Evolutionary conservation across 2,888 invertebrate genomes (phyloP).

Genomic region (Stenodema calcarata): DNA sequence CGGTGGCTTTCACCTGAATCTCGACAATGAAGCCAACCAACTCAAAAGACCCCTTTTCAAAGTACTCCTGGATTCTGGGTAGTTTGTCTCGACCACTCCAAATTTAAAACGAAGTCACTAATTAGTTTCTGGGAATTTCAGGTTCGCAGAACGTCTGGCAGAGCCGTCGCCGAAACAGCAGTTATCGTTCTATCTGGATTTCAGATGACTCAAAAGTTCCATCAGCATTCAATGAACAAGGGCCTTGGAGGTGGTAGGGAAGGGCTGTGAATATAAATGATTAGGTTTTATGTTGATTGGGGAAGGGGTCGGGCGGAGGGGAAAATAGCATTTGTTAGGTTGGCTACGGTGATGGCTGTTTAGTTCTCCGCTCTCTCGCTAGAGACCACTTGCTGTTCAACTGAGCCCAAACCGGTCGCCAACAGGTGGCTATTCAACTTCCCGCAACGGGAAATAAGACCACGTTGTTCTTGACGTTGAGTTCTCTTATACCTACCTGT

Average conservation of each 20-base stretch:
- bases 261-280: background rate
- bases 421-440: no score
- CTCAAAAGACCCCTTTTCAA: background rate
- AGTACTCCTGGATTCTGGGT: background rate
- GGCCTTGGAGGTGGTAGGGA: background rate
- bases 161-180: background rate
- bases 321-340: background rate
- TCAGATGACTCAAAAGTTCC: background rate
- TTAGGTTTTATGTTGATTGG: background rate
- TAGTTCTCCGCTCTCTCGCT: no score
- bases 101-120: background rate
- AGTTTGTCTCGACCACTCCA: background rate
- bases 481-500: no score
- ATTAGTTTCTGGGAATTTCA: background rate
- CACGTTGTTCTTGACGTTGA: no score
- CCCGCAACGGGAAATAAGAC: no score
- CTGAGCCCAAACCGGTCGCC: no score
- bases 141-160: background rate
- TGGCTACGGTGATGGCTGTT: background rate
- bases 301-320: background rate
- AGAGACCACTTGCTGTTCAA: no score
- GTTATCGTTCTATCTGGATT: background rate
- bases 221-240: background rate
- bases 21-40: background rate
- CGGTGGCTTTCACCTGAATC: background rate